Conservation (phyloP, 2,113 vertebrate genomes). For the Tetrax tetrax region DNA sequence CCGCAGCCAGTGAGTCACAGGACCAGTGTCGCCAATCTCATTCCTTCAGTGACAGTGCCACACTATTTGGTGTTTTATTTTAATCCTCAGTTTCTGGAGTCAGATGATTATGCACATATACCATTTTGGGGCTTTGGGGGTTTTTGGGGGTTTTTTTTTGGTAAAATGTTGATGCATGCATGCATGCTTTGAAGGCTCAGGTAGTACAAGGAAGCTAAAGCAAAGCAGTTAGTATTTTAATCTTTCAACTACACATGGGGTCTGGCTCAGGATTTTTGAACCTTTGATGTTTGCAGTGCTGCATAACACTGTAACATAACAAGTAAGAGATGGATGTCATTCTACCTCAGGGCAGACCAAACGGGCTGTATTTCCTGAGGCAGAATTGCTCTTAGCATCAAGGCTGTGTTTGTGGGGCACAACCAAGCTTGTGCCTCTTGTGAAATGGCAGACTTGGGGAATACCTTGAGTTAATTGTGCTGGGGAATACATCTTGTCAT, state of each 20-base stretch:
- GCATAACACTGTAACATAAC: background rate
- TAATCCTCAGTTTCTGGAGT: background rate
- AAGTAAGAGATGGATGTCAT: background rate
- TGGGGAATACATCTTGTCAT: background rate
- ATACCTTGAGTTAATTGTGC: background rate
- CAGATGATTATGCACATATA: background rate
- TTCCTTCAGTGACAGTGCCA: background rate
- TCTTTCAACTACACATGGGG: background rate
- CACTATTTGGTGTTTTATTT: background rate
- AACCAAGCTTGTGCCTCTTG: background rate
- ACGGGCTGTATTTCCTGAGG: background rate
- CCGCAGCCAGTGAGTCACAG: background rate
- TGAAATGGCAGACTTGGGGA: background rate
- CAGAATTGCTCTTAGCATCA: background rate
- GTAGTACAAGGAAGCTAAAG: background rate
- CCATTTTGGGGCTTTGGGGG: background rate
- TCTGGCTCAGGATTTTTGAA: background rate
- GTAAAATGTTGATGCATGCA: background rate
- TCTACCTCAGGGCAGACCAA: background rate
- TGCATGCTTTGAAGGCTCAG: background rate
- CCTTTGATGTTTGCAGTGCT: background rate
- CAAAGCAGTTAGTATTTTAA: background rate
- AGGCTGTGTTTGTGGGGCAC: background rate
- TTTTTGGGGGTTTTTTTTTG: background rate
- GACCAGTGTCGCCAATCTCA: background rate